Evolutionary conservation across 2,888 invertebrate species (phyloP), one percentile per base, ranked within the genome.

Genomic region (Strigamia maritima): DNA sequence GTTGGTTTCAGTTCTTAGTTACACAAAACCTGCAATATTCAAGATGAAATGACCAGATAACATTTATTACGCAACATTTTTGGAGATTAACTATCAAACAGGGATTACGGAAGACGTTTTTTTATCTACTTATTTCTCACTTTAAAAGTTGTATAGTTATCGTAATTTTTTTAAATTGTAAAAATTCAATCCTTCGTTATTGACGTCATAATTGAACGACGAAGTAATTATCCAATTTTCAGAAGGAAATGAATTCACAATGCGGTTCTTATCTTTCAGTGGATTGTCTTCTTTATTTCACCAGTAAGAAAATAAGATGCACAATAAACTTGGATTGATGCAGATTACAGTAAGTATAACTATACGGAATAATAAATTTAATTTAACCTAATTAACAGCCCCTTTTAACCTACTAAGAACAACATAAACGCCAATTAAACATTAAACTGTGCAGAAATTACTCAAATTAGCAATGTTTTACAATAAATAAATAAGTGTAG

Each of bases 221-320:
- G 6, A 65, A 65, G 60, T 65, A 65, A 65, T 65, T 65, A 65
- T 65, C 60, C 60, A 65, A 65, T 65, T 22, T 65, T 22, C 12
- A 65, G 60, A 65, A 19, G 60, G 60, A 65, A 65, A 65, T 65
- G 60, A 65, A 65, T 65, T 65, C 60, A 65, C 60, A 65, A 65
- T 65, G 60, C 60, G 49, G 0, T 19, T 19, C 16, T 10, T 35
- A 44, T 44, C 44, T 44, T 44, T 44, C 3, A 12, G 14, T 44
- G 44, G 35, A 2, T 49, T 49, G 14, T 14, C 49, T 49, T 49
- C 49, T 19, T 19, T 49, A 19, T 19, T 49, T 49, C n/a, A 12
- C 16, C 14, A 49, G 49, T 65, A 12, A 65, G 44, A 65, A 65
- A 12, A 65, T 12, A 65, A 24, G 60, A 65, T 44, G 60, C 14